Conservation (phyloP, 1,140 invertebrate genomes). For the Daktulosphaira vitifoliae region DNA sequence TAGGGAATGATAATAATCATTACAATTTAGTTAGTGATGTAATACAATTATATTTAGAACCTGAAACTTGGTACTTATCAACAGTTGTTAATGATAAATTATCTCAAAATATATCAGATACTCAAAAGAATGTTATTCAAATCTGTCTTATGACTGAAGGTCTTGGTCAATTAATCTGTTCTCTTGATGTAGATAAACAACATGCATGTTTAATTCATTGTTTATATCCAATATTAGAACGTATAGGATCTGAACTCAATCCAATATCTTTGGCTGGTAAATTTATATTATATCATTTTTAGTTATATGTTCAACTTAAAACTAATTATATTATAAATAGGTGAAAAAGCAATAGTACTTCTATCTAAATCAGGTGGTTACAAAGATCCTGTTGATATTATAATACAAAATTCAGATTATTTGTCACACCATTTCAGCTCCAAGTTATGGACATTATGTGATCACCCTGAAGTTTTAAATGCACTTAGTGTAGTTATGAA, state of each 20-base stretch:
- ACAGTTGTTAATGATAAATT: not conserved
- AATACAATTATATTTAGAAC: slow-evolving; percentile 46
- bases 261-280: slow-evolving; percentile 24
- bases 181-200: slow-evolving; percentile 45
- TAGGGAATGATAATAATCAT: not conserved
- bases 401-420: slow-evolving; percentile 14
- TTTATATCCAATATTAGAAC: slow-evolving; percentile 57
- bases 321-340: not conserved
- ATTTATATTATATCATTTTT: too few relatives aligned
- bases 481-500: slow-evolving; percentile 19
- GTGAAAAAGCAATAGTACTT: slow-evolving; percentile 5
- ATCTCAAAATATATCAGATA: slow-evolving; percentile 43
- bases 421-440: slow-evolving; percentile 20
- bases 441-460: not conserved
- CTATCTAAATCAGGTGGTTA: slow-evolving; percentile 5
- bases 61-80: slow-evolving; percentile 1
- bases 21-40: slow-evolving; percentile 16
- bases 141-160: slow-evolving; percentile 55
- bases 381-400: not conserved
- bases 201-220: slow-evolving; percentile 52
- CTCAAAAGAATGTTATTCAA: slow-evolving; percentile 51
- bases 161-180: slow-evolving; percentile 50
- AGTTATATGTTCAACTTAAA: too few relatives aligned
- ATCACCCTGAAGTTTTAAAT: slow-evolving; percentile 15
- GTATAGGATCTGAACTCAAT: slow-evolving; percentile 48